Evolutionary conservation across 2,888 invertebrate genomes (phyloP), one percentile per base, ranked within the genome.

Genomic region (Steinernema carpocapsae): DNA sequence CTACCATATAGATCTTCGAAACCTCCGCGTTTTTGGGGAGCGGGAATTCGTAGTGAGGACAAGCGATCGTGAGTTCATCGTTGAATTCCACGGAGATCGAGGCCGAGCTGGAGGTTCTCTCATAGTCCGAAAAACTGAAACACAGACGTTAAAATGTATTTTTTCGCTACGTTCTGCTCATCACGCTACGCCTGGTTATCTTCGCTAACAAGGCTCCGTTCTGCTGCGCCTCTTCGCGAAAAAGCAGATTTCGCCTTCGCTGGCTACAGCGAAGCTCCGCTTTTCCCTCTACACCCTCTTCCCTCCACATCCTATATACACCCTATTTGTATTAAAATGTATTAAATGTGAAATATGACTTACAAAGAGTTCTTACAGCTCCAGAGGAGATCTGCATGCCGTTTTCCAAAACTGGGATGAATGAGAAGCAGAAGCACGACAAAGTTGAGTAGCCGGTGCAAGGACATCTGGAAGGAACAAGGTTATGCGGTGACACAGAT

Each of bases 351-450:
- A 48, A 14, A 3, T 71, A 32, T 45, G 19, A 22, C 74, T 32
- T 37, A 74, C 74, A 74, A 24, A 22, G 74, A 42, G 29, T 74
- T 74, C 17, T 46, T 48, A 14, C 71, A 74, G 56, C 29, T 71
- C 74, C 74, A 74, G 26, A 70, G 71, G 12, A 74, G 37, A 42
- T 74, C 71, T 10, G 74, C 37, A 19, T 46, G 56, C 32, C 24
- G 7, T 42, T 74, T 74, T 24, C 24, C 74, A n/a, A 42, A 17
- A 4, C 42, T 37, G 1, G 64, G 7, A 12, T 14, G 17, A 17
- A 3, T 29, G 26, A 64, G 64, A 2, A 37, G 17, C 17, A 64
- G 64, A 17, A 64, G 64, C 29, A 64, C 29, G 7, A 64, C 1
- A 2, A 64, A 12, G 32, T 10, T 32, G 26, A 64, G 24, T 29